Base-by-base conservation (phyloP, 2,113 vertebrate genomes). In the Ginglymostoma cirratum region DNA sequence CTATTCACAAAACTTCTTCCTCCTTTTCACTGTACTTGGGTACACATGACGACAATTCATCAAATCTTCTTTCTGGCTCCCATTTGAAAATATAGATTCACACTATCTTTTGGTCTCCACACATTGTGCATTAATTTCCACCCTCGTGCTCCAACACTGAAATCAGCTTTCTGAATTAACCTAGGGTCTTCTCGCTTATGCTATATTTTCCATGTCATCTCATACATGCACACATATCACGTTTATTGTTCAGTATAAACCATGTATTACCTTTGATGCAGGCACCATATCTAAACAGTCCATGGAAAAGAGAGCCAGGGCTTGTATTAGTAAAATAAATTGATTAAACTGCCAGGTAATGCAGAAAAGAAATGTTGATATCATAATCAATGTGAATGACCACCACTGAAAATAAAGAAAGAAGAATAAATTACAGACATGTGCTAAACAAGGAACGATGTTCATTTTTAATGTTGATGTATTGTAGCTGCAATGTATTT, bases 341-440 rank as follows among this genome's bases (percentile, higher is more conserved):
- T 99, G 99, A 97, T 99, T 99, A 97, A 99, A 99, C 96, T 99
- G 99, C 99, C 99, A 99, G 3, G 98, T 98, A 97, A 99, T 97
- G 96, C 99, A 99, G 97, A 99, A 99, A 96, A 98, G 98, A 96
- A 99, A 98, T 0, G 98, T 99, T 24, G 98, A 98, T 96, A 98
- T 96, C 96, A 99, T 99, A 96, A 99, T 97, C 97, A 97, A 96
- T 97, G 97, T 96, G 96, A 99, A 98, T 93, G 98, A 97, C 97
- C 99, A 97, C 96, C 97, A 98, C 99, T 99, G 97, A n/a, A 90
- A 67, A 96, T 96, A 96, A 83, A 48, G 96, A 96, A 48, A 97
- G 90, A 96, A 96, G 70, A 76, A 96, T 90, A 95, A 96, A 94
- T 96, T 72, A 66, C 87, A n/a, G 66, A 96, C 12, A 65, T 19